Base-by-base conservation (phyloP, 1,140 invertebrate genomes). In the Drosophila lini region DNA sequence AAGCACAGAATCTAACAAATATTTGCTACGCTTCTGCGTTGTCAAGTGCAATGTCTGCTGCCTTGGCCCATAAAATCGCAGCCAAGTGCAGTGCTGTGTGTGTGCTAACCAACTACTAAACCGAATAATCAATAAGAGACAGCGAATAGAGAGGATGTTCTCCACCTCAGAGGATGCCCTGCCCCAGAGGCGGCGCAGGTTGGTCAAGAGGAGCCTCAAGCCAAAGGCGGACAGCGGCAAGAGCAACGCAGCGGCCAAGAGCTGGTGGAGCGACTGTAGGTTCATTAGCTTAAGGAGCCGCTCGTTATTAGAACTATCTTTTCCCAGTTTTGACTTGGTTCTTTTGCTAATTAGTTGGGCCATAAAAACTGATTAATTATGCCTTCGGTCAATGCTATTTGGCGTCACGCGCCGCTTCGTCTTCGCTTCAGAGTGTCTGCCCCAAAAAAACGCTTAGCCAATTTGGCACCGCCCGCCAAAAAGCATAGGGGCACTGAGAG, bases 211-310 rank as follows among this genome's bases (percentile, higher is more conserved):
- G 38, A 78, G 56, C 28, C 47, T 42, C 38, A 90, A 88, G 56
- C 38, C 47, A 42, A 78, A 83, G 68, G 34, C 84, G 68, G 67
- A 80, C 40, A 44, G 45, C 31, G 44, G 57, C 34, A 47, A 63
- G 40, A 52, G 55, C 10, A 58, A 19, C 7, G 47, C 76, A 4
- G 8, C 16, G 9, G 48, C 32, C 31, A 84, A 71, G 56, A 90
- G 63, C 60, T 90, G 86, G 86, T 90, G 86, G 86, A 82, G 69
- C 56, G 76, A 90, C 42, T 90, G 86, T 90, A 90, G 65, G 86
- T 88, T 71, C 44, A 78, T 81, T 77, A 75, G 71, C 76, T 58
- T 55, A 56, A 48, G 41, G 45, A 58, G 62, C 28, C 32, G 45
- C 55, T 65, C 32, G 56, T 53, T 65, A 61, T 32, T 5, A 52